Evolutionary conservation across 1,140 invertebrate genomes (phyloP).

Genomic region (Bradysia coprophila): DNA sequence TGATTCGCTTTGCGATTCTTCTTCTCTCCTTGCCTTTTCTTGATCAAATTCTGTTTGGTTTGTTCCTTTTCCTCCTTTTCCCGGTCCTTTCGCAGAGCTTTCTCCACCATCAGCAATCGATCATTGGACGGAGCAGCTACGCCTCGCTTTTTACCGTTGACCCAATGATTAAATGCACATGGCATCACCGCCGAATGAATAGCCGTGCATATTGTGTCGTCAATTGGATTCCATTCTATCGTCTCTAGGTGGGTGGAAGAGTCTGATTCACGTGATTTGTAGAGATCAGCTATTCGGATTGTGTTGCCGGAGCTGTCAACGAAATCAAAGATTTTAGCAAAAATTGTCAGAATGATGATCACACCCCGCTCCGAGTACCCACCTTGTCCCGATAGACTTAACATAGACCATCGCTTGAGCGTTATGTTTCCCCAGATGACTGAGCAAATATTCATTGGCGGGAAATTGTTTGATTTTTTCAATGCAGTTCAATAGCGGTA

Average conservation of each 20-base stretch:
- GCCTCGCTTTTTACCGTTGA: not conserved
- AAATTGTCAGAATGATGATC: not conserved
- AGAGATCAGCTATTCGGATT: not conserved
- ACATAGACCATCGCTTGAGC: not conserved
- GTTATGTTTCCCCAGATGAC: not conserved
- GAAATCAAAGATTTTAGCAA: not conserved
- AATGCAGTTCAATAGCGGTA: not conserved
- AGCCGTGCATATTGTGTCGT: not conserved
- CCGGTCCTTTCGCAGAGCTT: not conserved
- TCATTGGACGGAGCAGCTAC: not conserved
- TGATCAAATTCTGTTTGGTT: not conserved
- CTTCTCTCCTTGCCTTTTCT: not conserved
- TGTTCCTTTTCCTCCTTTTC: not conserved
- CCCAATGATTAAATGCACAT: not conserved
- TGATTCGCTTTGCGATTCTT: not conserved
- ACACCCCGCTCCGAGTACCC: not conserved
- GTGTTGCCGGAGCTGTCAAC: not conserved
- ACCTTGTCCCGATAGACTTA: not conserved
- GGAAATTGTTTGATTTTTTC: not conserved
- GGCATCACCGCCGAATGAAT: not conserved
- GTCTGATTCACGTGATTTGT: not conserved
- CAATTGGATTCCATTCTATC: not conserved
- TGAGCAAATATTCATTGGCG: not conserved
- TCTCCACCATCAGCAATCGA: not conserved
- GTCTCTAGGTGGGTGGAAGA: not conserved